A percentile compares a stretch with the other conserved stretches of the same genome.
These are phyloP conservation scores for Cebus imitator DNA, from an alignment of 2,113 vertebrate genomes.

Conservation along the genomic window DNA sequence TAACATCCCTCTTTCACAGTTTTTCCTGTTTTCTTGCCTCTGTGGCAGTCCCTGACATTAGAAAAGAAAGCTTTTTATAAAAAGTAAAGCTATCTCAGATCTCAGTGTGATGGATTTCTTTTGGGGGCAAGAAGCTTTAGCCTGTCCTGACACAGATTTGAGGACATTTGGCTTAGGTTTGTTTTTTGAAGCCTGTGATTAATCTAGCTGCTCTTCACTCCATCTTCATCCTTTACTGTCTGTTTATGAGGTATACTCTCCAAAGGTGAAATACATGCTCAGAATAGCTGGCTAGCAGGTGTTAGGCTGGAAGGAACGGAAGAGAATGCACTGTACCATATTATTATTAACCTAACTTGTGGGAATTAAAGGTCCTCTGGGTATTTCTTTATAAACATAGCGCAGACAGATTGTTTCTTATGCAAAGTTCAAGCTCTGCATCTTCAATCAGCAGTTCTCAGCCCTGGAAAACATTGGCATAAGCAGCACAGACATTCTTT, in stretches of 20 bases:
- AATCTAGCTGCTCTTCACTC: constrained; percentile 51
- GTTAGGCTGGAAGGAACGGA: constrained; percentile 18
- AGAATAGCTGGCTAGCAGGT: constrained; percentile 61
- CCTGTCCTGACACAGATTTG: constrained; percentile 57
- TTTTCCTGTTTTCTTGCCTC: constrained; percentile 34
- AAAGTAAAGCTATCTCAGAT: constrained; percentile 20
- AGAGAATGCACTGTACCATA: constrained; percentile 11
- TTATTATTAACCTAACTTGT: constrained; percentile 47
- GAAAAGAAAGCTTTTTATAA: constrained; percentile 55
- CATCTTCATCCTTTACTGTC: constrained; percentile 56
- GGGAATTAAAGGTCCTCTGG: constrained; percentile 49
- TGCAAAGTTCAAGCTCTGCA: constrained; percentile 63
- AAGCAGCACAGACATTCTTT: constrained; percentile 64
- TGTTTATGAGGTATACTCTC: constrained; percentile 60
- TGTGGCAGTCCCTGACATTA: constrained; percentile 43
- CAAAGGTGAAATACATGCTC: constrained; percentile 69
- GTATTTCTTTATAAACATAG: constrained; percentile 60
- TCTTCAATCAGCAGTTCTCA: constrained; percentile 67
- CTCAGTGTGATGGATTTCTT: constrained; percentile 54
- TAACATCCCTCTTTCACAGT: constrained; percentile 23
- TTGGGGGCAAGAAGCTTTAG: constrained; percentile 48
- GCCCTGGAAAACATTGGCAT: constrained; percentile 58
- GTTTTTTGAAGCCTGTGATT: constrained; percentile 59
- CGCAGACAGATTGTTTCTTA: constrained; percentile 66
- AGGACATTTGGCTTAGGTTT: constrained; percentile 64